Evolutionary conservation across 2,113 vertebrate species (phyloP), one percentile per base, ranked within the genome.

Genomic region (Oceanites oceanicus): DNA sequence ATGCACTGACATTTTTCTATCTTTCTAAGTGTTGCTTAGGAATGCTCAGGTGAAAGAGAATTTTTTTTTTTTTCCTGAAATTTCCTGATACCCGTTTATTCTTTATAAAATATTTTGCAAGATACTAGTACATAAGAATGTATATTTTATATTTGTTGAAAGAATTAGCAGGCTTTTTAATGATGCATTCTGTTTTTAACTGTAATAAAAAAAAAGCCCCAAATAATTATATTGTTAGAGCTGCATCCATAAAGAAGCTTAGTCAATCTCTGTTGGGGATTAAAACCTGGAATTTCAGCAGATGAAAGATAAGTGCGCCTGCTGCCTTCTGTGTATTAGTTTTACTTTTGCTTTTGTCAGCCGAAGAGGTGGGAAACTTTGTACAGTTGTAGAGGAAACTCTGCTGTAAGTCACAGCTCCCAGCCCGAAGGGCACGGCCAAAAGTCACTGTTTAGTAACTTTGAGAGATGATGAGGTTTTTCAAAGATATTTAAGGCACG

Each of bases 401-500:
- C 23, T 73, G 17, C 23, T 38, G 9, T 36, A 40, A 7, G 7
- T 47, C 27, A 11, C 32, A 42, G 36, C 40, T 72, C 42, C 22
- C 9, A 25, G 3, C n/a, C 27, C 7, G 18, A 45, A 19, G 18
- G 47, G 15, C 30, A 10, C 11, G 29, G 18, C 17, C 30, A 8
- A 22, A 70, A 56, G 29, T 30, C 29, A 9, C 12, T 0, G 2
- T 62, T 56, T 8, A 27, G 4, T 45, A 13, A 18, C 12, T 50
- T 29, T 73, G 49, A 49, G 74, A 67, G 9, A 2, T 12, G 44
- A 18, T 1, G 3, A 25, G 8, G 15, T 29, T 56, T 50, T 26
- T 25, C 3, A 3, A 66, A 45, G 45, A 6, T 0, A 0, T 27
- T 34, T 20, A 17, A 84, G 44, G 53, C 22, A 20, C 4, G 2